Conservation (phyloP, 1,140 invertebrate species). For the Brachionus manjavacas region DNA sequence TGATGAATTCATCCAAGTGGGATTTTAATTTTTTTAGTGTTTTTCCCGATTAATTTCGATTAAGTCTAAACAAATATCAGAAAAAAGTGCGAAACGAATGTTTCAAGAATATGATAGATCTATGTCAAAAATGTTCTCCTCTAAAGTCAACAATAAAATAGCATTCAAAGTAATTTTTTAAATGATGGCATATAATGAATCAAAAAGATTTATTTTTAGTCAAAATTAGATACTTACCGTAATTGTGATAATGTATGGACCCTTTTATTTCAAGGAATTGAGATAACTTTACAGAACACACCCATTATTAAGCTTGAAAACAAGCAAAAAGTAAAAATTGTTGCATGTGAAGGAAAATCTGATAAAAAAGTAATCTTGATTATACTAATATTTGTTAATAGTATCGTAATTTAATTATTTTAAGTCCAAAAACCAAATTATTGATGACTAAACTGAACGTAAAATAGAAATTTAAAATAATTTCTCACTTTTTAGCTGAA, state of each 20-base stretch:
- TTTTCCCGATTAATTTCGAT: neutral
- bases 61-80: constrained; percentile 13
- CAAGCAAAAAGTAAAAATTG: constrained; percentile 97
- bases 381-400: no score
- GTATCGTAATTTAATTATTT: neutral
- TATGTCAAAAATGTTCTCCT: neutral
- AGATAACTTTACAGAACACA: neutral
- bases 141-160: constrained; percentile 16
- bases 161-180: neutral
- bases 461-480: neutral
- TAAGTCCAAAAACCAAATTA: neutral
- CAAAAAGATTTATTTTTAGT: neutral
- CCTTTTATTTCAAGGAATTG: neutral
- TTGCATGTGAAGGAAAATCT: constrained; percentile 92
- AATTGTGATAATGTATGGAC: constrained; percentile 40
- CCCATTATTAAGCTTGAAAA: constrained; percentile 79
- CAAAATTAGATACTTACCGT: constrained; percentile 6
- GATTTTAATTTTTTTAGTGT: neutral
- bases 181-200: neutral
- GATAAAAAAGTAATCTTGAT: constrained; percentile 27
- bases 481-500: no score
- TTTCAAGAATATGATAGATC: constrained; percentile 20
- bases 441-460: neutral
- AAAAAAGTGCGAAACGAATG: neutral
- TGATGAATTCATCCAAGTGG: neutral